Evolutionary conservation across 2,888 invertebrate genomes (phyloP).

Genomic region (Apodemia hepburni): DNA sequence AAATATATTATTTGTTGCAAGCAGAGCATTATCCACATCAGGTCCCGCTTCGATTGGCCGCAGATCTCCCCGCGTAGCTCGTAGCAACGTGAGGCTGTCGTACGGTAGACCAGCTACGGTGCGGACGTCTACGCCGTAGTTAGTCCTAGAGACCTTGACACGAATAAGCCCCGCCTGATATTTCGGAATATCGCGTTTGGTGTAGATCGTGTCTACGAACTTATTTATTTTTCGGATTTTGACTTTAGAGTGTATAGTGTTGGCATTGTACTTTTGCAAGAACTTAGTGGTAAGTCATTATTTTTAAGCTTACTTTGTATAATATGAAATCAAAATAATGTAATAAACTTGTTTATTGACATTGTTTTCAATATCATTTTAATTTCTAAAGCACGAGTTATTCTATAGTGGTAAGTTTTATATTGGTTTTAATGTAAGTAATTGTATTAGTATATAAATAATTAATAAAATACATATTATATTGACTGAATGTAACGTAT

Average conservation of each 20-base stretch:
- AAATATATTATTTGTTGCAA: constrained; percentile 18
- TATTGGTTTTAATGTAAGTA: too few species aligned
- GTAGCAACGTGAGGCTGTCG: constrained; percentile 76
- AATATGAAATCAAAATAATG: background rate
- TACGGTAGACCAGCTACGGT: constrained; percentile 69
- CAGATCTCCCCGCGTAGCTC: constrained; percentile 74
- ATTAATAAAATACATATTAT: too few species aligned
- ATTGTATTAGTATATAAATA: too few species aligned
- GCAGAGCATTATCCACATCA: constrained; percentile 56
- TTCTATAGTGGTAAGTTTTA: too few species aligned
- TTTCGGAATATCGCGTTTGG: constrained; percentile 9
- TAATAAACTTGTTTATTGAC: background rate
- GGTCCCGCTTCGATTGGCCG: constrained; percentile 77
- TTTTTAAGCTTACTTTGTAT: background rate
- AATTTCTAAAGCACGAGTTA: too few species aligned
- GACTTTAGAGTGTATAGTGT: constrained; percentile 9
- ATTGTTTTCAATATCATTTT: background rate
- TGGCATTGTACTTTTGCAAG: background rate
- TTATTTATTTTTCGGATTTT: constrained; percentile 1
- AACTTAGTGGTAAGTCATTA: background rate
- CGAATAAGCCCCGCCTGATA: constrained; percentile 58
- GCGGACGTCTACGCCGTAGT: constrained; percentile 70
- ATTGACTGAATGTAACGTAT: too few species aligned
- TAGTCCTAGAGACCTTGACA: constrained; percentile 57
- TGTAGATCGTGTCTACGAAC: constrained; percentile 6